phyloP scores from a whole-genome alignment of 2,888 invertebrate species.

The Sphaerophoria rueppellii region DNA sequence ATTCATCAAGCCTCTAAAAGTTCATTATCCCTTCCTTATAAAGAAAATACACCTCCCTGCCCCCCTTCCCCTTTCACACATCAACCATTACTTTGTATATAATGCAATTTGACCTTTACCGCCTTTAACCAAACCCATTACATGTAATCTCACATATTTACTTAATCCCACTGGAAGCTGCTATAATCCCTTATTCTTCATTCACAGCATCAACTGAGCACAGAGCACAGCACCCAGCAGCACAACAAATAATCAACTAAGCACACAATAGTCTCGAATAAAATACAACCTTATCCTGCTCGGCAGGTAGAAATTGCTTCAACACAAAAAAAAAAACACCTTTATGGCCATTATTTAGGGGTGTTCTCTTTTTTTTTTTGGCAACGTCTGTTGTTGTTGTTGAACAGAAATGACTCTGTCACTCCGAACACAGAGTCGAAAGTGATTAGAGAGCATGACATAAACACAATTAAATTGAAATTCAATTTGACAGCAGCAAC shows the following conservation, averaged over 20 bases:
- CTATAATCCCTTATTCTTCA: constrained; percentile 48
- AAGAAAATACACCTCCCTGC: too few species aligned
- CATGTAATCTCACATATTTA: constrained; percentile 22
- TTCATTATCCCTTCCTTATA: too few species aligned
- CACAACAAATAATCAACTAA: constrained; percentile 47
- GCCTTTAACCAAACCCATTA: background rate
- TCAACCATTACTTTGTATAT: background rate
- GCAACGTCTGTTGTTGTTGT: background rate
- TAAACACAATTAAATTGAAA: constrained; percentile 72
- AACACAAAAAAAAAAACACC: constrained; percentile 3
- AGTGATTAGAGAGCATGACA: constrained; percentile 71
- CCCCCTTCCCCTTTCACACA: too few species aligned
- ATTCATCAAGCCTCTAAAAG: too few species aligned
- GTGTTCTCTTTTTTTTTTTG: background rate
- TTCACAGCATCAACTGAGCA: constrained; percentile 2
- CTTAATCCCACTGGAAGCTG: background rate
- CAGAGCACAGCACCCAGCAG: background rate
- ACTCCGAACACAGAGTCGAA: constrained; percentile 47
- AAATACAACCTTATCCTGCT: background rate
- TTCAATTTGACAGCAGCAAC: constrained; percentile 64
- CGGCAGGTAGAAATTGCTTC: background rate
- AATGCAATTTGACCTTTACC: background rate
- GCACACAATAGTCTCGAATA: constrained; percentile 1
- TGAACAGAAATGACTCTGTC: constrained; percentile 48
- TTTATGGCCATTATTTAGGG: constrained; percentile 22